These are phyloP conservation scores for Acanthurus lineatus DNA, from an alignment of 2,797 vertebrate genomes.

Conservation along the genomic window DNA sequence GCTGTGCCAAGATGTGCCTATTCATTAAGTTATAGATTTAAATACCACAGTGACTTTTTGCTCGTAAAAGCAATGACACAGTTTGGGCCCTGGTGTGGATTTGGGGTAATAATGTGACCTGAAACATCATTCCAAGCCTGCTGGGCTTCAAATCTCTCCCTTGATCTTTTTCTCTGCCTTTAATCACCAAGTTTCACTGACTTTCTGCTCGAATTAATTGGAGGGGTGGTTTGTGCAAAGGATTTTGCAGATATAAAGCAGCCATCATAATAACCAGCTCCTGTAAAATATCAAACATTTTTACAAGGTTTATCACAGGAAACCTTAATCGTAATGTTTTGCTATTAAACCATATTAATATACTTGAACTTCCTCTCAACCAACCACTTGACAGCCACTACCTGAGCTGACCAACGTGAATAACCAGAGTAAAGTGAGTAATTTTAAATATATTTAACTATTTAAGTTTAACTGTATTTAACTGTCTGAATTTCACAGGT, in stretches of 20 bases:
- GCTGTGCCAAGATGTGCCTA: no score
- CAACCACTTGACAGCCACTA: background rate
- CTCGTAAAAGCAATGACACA: background rate
- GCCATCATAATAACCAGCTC: background rate
- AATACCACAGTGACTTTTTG: background rate
- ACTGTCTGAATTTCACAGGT: background rate
- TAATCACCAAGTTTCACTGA: conserved; percentile 1
- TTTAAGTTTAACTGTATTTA: background rate
- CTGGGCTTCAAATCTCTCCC: conserved; percentile 16
- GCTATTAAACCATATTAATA: background rate
- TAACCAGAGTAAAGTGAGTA: background rate
- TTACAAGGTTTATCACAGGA: background rate
- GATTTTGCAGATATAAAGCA: background rate
- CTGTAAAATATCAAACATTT: background rate
- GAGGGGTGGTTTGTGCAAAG: background rate
- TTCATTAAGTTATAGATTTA: background rate
- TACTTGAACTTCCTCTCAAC: background rate
- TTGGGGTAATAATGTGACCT: conserved; percentile 2
- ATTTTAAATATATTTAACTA: background rate
- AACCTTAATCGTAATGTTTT: background rate
- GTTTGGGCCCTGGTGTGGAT: background rate
- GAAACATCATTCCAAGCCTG: background rate
- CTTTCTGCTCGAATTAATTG: background rate
- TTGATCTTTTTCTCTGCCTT: conserved; percentile 2
- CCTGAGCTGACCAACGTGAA: background rate